Percentiles rank a stretch among this genome's conserved stretches.
Conservation (phyloP, 2,113 vertebrate genomes). For the Varanus salvator region DNA sequence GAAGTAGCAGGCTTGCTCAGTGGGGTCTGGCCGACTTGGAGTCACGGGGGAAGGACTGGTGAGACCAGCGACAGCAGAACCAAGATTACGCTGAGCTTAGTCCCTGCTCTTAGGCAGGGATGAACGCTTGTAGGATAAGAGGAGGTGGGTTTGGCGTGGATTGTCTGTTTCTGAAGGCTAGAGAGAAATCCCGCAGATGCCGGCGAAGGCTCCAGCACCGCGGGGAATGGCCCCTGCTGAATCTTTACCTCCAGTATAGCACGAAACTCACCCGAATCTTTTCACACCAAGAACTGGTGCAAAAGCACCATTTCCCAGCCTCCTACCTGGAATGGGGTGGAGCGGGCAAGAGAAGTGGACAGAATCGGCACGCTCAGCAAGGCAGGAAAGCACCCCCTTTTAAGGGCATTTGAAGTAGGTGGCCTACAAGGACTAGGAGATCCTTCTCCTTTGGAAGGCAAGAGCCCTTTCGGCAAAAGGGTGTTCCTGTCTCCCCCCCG, state of each 20-base stretch:
- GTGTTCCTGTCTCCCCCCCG: no score
- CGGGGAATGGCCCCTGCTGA: background rate
- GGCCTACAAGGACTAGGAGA: no score
- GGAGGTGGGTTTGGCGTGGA: background rate
- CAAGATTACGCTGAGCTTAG: background rate
- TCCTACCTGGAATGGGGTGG: background rate
- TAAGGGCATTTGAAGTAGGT: no score
- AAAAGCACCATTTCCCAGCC: background rate
- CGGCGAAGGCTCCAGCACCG: background rate
- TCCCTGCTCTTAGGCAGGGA: background rate
- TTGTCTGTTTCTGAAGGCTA: background rate
- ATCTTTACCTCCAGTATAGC: background rate
- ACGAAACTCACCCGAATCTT: background rate
- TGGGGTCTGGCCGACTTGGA: background rate
- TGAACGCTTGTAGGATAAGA: no score
- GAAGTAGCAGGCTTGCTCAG: constrained; percentile 30
- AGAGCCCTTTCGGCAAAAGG: no score
- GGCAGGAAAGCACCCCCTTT: no score
- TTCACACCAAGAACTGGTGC: background rate
- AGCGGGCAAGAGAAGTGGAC: no score
- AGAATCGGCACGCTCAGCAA: no score
- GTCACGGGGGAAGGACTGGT: background rate
- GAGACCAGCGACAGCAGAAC: background rate
- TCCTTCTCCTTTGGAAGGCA: no score
- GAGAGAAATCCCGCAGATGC: background rate